Conservation (phyloP, 2,888 invertebrate genomes). For the Parapristionchus giblindavisi region DNA sequence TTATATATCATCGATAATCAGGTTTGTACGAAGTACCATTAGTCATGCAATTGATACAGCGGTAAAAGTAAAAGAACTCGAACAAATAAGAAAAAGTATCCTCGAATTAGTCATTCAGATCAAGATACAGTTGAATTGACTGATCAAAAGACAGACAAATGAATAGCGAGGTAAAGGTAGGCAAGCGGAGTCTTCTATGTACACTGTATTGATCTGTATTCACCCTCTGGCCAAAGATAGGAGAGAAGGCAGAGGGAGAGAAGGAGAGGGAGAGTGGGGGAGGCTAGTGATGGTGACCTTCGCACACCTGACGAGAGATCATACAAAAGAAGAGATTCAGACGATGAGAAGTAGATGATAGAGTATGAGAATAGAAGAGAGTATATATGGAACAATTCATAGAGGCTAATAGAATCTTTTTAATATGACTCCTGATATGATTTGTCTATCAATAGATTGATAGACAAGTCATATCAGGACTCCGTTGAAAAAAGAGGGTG, state of each 20-base stretch:
- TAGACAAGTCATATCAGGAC: no score
- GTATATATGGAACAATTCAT: neutral
- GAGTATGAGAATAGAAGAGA: conserved; percentile 15
- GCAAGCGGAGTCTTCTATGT: neutral
- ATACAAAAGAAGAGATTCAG: neutral
- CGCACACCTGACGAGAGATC: conserved; percentile 17
- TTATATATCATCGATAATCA: no score
- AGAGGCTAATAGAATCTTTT: neutral
- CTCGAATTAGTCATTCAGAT: no score
- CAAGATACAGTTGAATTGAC: no score
- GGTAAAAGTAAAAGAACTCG: no score
- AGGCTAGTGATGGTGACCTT: conserved; percentile 25
- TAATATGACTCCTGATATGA: no score
- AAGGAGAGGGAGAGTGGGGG: conserved; percentile 1
- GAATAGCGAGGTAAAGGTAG: neutral
- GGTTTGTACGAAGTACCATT: no score
- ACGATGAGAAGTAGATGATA: neutral
- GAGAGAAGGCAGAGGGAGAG: no score
- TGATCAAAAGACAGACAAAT: neutral
- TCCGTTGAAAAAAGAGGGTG: no score
- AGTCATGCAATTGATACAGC: no score
- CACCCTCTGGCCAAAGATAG: conserved; percentile 32
- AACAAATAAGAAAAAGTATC: no score
- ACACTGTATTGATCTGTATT: conserved; percentile 13
- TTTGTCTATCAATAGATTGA: no score